phyloP scores from a whole-genome alignment of 2,113 vertebrate species.

The Pseudolaguvia tuberculata region DNA sequence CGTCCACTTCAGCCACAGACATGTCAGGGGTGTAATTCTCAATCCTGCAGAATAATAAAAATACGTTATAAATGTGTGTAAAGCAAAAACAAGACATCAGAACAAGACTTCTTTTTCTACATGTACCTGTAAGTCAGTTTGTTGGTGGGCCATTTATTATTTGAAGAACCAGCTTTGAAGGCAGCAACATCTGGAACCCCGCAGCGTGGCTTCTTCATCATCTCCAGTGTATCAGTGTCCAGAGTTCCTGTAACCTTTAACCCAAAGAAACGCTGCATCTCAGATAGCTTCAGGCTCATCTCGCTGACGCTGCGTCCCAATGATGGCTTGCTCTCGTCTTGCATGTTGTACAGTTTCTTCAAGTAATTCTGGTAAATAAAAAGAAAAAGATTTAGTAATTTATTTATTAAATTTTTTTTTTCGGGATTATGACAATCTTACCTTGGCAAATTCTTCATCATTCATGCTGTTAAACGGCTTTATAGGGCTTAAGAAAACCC shows the following conservation, averaged over 20 bases:
- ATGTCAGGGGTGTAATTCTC: constrained; percentile 76
- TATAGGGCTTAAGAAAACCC: no score
- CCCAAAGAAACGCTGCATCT: constrained; percentile 80
- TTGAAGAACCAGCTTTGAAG: constrained; percentile 61
- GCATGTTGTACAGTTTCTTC: constrained; percentile 63
- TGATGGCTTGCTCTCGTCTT: constrained; percentile 29
- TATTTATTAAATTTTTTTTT: no score
- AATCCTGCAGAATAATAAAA: constrained; percentile 69
- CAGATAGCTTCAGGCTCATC: constrained; percentile 60
- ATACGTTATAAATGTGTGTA: not conserved
- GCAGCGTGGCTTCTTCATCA: constrained; percentile 76
- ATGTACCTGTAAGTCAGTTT: constrained; percentile 79
- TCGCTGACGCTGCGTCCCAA: constrained; percentile 39
- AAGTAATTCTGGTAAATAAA: constrained; percentile 58
- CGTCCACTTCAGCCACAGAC: constrained; percentile 64
- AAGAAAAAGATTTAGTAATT: not conserved
- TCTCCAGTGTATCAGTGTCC: constrained; percentile 64
- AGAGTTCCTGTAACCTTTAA: constrained; percentile 70
- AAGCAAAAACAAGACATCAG: not conserved
- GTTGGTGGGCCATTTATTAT: constrained; percentile 71
- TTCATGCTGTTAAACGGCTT: no score
- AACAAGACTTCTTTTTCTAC: no score
- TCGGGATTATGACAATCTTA: no score
- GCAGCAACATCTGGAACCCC: constrained; percentile 68
- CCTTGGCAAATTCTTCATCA: no score